These are phyloP conservation scores for Gymnocypris eckloni DNA, from an alignment of 2,797 vertebrate species.

Conservation along the genomic window DNA sequence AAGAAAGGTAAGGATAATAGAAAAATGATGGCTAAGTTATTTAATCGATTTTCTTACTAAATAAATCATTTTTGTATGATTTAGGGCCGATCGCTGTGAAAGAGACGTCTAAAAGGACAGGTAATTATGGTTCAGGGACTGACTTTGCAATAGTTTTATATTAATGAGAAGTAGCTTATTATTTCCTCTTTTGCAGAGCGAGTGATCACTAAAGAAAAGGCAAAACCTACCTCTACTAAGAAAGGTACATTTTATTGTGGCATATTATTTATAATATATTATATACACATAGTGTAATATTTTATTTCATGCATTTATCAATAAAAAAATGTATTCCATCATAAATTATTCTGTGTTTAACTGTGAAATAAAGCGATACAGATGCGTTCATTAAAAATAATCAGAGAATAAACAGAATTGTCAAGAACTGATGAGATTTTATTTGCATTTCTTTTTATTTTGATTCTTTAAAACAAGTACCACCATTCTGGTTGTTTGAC, in stretches of 20 bases:
- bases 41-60: constrained; percentile 21
- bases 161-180: constrained; percentile 17
- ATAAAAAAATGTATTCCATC: not conserved
- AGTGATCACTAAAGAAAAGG: constrained; percentile 39
- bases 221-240: constrained; percentile 40
- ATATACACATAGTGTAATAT: not conserved
- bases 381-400: not conserved
- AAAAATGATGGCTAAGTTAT: not conserved
- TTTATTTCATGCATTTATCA: not conserved
- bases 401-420: not conserved
- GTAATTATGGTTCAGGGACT: constrained; percentile 45
- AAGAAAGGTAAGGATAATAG: constrained; percentile 29
- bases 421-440: not conserved
- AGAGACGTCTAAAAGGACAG: constrained; percentile 44
- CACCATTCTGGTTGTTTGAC: not conserved
- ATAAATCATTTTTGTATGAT: constrained; percentile 7
- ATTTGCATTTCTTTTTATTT: not conserved
- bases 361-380: not conserved
- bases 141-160: constrained; percentile 5
- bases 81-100: constrained; percentile 37
- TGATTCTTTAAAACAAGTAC: not conserved
- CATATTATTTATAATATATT: not conserved
- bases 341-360: not conserved
- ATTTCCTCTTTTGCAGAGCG: constrained; percentile 32
- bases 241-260: constrained; percentile 19